A percentile compares a stretch with the other conserved stretches of the same genome.
phyloP scores from a whole-genome alignment of 2,797 vertebrate species.

The Hyperoplus lanceolatus region DNA sequence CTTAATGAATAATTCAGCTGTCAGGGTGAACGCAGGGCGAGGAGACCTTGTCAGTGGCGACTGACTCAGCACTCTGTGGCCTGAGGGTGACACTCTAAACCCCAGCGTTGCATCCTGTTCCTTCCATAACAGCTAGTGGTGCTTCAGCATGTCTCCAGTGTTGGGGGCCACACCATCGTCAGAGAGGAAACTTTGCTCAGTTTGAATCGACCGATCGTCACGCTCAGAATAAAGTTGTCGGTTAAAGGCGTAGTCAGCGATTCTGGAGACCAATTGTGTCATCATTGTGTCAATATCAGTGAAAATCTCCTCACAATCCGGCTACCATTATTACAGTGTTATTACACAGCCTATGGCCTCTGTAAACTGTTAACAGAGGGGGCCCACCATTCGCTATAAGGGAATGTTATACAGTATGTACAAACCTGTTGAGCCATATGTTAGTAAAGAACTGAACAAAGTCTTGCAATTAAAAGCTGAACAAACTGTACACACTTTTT shows the following conservation, averaged over 20 bases:
- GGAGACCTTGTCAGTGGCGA: constrained; percentile 78
- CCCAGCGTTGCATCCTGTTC: constrained; percentile 65
- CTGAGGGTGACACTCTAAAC: constrained; percentile 78
- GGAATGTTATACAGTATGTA: no score
- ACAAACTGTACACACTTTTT: no score
- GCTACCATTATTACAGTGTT: no score
- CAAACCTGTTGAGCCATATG: no score
- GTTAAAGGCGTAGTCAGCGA: no score
- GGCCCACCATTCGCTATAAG: no score
- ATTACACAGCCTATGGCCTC: no score
- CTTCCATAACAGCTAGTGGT: constrained; percentile 45
- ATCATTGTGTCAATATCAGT: no score
- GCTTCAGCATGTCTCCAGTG: constrained; percentile 41
- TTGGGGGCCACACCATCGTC: constrained; percentile 28
- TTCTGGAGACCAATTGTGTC: background rate
- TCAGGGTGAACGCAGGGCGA: constrained; percentile 77
- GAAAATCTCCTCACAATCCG: no score
- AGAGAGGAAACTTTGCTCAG: constrained; percentile 7
- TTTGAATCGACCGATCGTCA: constrained; percentile 8
- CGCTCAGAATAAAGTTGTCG: background rate
- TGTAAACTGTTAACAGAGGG: no score
- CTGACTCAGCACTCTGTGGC: constrained; percentile 82
- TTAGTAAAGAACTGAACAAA: no score
- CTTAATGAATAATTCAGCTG: constrained; percentile 84
- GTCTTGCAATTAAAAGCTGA: no score